Evolutionary conservation across 2,797 vertebrate genomes (phyloP).

Genomic region (Microctenopoma lineatum): DNA sequence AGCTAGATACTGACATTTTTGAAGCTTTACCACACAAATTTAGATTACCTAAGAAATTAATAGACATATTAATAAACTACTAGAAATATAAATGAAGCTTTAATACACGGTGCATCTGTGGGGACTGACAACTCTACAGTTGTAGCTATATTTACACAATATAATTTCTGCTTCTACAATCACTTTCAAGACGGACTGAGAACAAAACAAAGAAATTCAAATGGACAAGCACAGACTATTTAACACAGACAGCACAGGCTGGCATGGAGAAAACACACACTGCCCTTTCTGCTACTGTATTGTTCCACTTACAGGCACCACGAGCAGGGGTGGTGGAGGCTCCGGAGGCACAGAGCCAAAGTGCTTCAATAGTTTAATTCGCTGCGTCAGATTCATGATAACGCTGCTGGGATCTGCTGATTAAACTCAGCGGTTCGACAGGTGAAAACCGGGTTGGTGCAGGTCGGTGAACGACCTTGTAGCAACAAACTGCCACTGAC

Average conservation of each 20-base stretch:
- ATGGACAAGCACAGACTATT: background rate
- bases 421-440: background rate
- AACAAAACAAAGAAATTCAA: background rate
- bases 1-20: background rate
- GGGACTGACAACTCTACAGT: background rate
- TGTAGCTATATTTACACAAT: background rate
- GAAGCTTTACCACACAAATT: background rate
- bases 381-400: conserved; percentile 74
- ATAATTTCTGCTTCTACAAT: background rate
- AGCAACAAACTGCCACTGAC: conserved; percentile 1
- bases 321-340: conserved; percentile 68
- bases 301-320: conserved; percentile 76
- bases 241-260: background rate
- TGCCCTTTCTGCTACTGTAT: background rate
- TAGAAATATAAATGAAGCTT: background rate
- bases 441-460: background rate
- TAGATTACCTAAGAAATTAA: too few species aligned
- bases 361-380: conserved; percentile 75
- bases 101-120: background rate
- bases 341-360: conserved; percentile 76
- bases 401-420: background rate
- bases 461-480: background rate
- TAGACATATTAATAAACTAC: background rate
- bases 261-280: background rate
- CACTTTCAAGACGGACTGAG: background rate